These are phyloP conservation scores for Epinephelus moara DNA, from an alignment of 2,113 vertebrate genomes.

Conservation along the genomic window DNA sequence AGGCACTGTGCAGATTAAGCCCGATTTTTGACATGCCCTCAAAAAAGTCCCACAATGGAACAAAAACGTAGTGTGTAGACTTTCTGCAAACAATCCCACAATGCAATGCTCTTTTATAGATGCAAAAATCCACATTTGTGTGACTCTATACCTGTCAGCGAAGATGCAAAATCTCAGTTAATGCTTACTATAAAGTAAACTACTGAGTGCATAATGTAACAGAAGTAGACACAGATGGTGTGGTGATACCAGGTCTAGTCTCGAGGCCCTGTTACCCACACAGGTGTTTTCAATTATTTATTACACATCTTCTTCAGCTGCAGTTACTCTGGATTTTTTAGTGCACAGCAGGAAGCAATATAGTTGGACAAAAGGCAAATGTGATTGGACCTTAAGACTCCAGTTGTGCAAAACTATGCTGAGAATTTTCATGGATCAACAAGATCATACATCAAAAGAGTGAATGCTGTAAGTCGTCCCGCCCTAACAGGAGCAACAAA, in stretches of 20 bases:
- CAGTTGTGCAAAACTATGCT: not conserved
- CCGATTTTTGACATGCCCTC: not conserved
- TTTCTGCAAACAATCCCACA: not conserved
- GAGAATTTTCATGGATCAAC: not conserved
- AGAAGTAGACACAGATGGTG: not conserved
- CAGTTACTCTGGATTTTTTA: not conserved
- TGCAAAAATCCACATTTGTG: not conserved
- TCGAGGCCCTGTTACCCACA: not conserved
- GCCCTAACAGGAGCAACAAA: constrained; percentile 41
- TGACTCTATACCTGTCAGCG: not conserved
- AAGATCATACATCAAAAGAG: not conserved
- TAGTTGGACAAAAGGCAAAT: not conserved
- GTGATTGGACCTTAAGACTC: not conserved
- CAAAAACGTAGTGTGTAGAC: not conserved
- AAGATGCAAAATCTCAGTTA: not conserved
- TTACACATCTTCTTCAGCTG: not conserved
- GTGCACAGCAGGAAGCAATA: not conserved
- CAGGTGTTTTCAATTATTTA: not conserved
- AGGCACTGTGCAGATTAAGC: not conserved
- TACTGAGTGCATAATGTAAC: not conserved
- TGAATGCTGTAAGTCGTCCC: constrained; percentile 7
- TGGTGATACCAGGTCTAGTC: not conserved
- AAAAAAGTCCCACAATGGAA: not conserved
- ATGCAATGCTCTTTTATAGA: not conserved
- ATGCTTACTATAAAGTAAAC: not conserved